Percentiles rank a stretch among this genome's conserved stretches.
phyloP scores from a whole-genome alignment of 2,797 vertebrate species.

The Schizopygopsis pylzovi region DNA sequence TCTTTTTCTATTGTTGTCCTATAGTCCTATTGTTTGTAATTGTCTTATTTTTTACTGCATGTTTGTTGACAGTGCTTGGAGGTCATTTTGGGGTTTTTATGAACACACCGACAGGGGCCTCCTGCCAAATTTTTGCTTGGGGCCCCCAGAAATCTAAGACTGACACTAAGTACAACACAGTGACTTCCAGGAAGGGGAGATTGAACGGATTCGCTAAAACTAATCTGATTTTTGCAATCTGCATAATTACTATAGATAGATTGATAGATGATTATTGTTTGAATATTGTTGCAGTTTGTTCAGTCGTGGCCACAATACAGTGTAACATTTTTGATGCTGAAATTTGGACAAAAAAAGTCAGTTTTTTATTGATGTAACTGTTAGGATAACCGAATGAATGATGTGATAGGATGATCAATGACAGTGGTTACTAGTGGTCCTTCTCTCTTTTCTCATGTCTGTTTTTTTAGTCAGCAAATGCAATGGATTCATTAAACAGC shows the following conservation, averaged over 20 bases:
- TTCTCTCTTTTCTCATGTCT: no score
- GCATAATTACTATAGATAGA: not conserved
- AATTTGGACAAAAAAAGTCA: no score
- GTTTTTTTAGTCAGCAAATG: constrained; percentile 44
- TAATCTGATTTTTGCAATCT: not conserved
- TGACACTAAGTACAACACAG: not conserved
- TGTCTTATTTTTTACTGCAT: no score
- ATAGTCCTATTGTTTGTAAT: no score
- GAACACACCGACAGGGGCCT: not conserved
- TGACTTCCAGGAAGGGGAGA: not conserved
- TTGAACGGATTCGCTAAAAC: not conserved
- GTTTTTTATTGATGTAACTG: no score
- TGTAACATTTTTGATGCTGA: no score
- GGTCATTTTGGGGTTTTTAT: not conserved
- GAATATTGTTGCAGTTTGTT: no score
- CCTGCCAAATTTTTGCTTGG: not conserved
- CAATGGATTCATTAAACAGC: constrained; percentile 71
- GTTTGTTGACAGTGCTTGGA: not conserved
- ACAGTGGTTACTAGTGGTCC: not conserved
- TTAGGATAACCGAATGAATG: not conserved
- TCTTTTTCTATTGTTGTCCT: not conserved
- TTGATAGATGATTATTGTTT: no score
- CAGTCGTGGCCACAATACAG: no score
- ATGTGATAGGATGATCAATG: not conserved
- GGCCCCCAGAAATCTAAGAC: not conserved